phyloP scores from a whole-genome alignment of 2,113 vertebrate species.

The Upupa epops region DNA sequence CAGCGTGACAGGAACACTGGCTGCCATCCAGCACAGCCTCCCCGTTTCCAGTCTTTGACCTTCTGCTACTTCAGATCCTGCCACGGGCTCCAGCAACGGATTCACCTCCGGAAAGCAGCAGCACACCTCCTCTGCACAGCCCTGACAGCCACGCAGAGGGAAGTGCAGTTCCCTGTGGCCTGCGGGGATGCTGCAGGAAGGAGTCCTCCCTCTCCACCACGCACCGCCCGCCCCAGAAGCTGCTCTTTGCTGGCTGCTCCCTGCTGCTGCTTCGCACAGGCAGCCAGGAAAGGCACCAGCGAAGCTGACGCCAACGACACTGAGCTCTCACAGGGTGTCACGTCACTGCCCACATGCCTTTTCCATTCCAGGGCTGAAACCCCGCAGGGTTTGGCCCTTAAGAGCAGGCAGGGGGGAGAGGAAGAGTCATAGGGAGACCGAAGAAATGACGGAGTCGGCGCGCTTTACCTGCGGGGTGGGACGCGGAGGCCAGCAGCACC shows the following conservation, averaged over 20 bases:
- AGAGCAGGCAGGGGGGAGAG: neutral
- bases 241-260: neutral
- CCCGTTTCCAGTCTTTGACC: neutral
- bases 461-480: conserved; percentile 77
- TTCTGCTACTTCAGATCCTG: neutral
- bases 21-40: neutral
- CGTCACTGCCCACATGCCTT: neutral
- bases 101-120: neutral
- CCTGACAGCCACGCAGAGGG: neutral
- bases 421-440: neutral
- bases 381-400: neutral
- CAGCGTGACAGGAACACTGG: neutral
- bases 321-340: neutral
- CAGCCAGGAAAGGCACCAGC: neutral
- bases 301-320: neutral
- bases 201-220: neutral
- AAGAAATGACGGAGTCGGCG: neutral
- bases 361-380: neutral
- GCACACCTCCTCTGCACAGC: neutral
- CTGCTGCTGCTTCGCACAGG: neutral
- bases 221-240: neutral
- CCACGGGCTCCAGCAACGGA: neutral
- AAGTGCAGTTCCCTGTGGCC: neutral
- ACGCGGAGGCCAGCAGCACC: conserved; percentile 72
- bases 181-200: neutral